These are phyloP conservation scores for Neolamprologus falcicula DNA, from an alignment of 2,113 vertebrate genomes.

Conservation along the genomic window DNA sequence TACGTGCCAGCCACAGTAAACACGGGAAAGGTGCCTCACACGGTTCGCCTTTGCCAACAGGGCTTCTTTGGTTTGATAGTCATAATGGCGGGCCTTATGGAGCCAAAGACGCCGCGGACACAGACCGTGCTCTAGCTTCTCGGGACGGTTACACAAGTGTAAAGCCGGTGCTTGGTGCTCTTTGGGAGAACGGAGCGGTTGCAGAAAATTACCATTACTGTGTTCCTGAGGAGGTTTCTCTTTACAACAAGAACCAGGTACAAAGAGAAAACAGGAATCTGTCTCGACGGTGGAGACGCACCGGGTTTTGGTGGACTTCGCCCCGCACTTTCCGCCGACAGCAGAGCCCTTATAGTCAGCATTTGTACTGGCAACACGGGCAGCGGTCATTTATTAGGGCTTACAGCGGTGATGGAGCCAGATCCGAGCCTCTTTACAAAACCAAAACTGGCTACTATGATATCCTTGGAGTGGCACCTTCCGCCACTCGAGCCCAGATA, in stretches of 20 bases:
- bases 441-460: constrained; percentile 78
- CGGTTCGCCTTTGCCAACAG: background rate
- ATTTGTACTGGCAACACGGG: background rate
- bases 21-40: accelerated
- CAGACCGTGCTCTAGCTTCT: background rate
- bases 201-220: background rate
- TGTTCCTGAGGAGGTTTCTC: too few relatives aligned
- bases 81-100: background rate
- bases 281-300: too few relatives aligned
- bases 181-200: background rate
- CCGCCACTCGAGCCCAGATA: constrained; percentile 80
- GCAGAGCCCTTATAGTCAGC: background rate
- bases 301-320: background rate
- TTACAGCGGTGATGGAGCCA: background rate
- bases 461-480: constrained; percentile 67
- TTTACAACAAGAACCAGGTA: accelerated
- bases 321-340: background rate
- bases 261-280: accelerated
- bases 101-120: background rate
- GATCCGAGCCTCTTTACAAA: constrained; percentile 33
- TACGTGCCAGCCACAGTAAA: background rate
- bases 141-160: background rate
- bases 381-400: background rate
- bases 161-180: background rate
- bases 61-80: background rate